phyloP scores from a whole-genome alignment of 2,797 vertebrate genomes.

The Myripristis jacobus region DNA sequence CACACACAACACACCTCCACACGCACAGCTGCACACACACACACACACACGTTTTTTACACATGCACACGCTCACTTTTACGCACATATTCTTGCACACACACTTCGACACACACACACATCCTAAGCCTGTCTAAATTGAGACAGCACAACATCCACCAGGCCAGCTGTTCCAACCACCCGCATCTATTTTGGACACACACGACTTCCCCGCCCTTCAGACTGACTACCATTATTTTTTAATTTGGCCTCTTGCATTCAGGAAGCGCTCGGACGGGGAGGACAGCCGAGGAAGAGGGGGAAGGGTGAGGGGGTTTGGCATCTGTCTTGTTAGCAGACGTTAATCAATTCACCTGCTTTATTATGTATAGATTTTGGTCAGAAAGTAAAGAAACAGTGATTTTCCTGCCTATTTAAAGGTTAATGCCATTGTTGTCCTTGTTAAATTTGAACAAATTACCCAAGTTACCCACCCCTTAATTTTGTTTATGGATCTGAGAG shows the following conservation, averaged over 20 bases:
- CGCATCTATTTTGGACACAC: conserved; percentile 41
- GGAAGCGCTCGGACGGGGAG: conserved; percentile 16
- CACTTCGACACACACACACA: conserved; percentile 9
- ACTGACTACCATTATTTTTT: conserved; percentile 39
- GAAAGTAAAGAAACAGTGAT: conserved; percentile 2
- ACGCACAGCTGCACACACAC: conserved; percentile 8
- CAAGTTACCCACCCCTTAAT: conserved; percentile 8
- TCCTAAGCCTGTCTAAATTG: conserved; percentile 22
- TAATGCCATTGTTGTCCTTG: conserved; percentile 16
- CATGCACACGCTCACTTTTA: background rate
- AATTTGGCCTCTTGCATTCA: conserved; percentile 32
- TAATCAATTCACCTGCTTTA: conserved; percentile 38
- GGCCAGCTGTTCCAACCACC: conserved; percentile 60
- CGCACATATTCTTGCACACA: background rate
- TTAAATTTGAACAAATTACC: conserved; percentile 17
- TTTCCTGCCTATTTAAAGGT: conserved; percentile 24
- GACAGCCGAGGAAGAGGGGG: conserved; percentile 8
- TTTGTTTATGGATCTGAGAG: conserved; percentile 5
- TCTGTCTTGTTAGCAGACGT: conserved; percentile 29
- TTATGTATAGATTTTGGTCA: conserved; percentile 24
- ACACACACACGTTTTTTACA: conserved; percentile 5
- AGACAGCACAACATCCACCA: conserved; percentile 30
- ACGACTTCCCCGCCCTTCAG: conserved; percentile 45
- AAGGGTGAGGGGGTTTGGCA: conserved; percentile 29
- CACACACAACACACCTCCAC: conserved; percentile 5